Percentiles rank a stretch among this genome's conserved stretches.
These are phyloP conservation scores for Spermophilus dauricus DNA, from an alignment of 2,113 vertebrate species.

Conservation along the genomic window DNA sequence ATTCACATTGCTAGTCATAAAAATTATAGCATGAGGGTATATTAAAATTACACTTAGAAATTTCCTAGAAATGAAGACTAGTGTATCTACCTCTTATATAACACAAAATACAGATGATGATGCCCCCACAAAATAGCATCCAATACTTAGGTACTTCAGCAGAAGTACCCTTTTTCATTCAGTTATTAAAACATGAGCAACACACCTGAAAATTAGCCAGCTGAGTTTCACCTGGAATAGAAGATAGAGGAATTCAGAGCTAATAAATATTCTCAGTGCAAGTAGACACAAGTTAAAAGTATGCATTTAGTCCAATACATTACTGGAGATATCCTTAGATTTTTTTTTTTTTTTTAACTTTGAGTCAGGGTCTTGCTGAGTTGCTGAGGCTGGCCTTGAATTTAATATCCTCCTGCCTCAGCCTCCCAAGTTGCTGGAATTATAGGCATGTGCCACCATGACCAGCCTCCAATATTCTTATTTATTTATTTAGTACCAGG, in stretches of 20 bases:
- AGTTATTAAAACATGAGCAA: neutral
- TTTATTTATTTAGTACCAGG: no score
- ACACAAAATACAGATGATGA: neutral
- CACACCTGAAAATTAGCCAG: neutral
- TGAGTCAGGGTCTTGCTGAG: no score
- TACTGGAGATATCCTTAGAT: neutral
- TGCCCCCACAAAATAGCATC: neutral
- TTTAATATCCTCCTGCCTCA: no score
- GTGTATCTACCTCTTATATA: neutral
- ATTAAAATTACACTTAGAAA: constrained; percentile 36
- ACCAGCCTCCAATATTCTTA: no score
- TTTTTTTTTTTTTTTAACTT: no score
- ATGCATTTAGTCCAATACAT: neutral
- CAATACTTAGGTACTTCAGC: neutral
- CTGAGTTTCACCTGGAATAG: neutral
- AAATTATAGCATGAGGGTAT: neutral
- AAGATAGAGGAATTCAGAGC: neutral
- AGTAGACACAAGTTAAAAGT: neutral
- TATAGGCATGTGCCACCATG: no score
- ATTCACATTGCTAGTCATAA: neutral
- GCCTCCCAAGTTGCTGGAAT: no score
- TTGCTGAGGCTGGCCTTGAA: no score
- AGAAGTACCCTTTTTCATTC: neutral
- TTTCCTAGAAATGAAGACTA: neutral
- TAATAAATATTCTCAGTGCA: neutral